A percentile compares a stretch with the other conserved stretches of the same genome.
phyloP scores from a whole-genome alignment of 2,797 vertebrate species.

The Zenarchopterus dispar region DNA sequence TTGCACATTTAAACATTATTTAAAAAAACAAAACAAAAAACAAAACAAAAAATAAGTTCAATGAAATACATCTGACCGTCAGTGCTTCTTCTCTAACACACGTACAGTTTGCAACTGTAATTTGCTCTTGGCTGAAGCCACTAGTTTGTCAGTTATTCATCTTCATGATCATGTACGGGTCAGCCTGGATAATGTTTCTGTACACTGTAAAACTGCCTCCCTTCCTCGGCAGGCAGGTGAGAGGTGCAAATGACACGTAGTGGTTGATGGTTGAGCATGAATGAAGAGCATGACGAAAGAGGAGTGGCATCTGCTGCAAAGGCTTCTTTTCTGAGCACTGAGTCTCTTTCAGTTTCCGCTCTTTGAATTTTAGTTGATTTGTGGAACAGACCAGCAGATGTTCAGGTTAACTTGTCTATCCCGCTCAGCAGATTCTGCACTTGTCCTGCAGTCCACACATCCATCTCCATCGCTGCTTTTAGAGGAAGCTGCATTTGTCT shows the following conservation, averaged over 20 bases:
- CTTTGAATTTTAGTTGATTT: constrained; percentile 41
- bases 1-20: constrained; percentile 64
- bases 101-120: constrained; percentile 69
- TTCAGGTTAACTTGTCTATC: constrained; percentile 33
- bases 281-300: constrained; percentile 39
- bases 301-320: constrained; percentile 56
- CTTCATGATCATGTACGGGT: constrained; percentile 24
- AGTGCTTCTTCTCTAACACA: constrained; percentile 76
- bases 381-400: constrained; percentile 37
- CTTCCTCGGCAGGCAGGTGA: constrained; percentile 45
- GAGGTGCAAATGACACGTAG: constrained; percentile 74
- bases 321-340: constrained; percentile 53
- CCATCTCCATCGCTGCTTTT: constrained; percentile 34
- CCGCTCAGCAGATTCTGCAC: constrained; percentile 18
- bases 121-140: constrained; percentile 11
- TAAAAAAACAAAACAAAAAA: constrained; percentile 21
- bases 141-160: constrained; percentile 35
- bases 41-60: constrained; percentile 44
- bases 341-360: constrained; percentile 55
- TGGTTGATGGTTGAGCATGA: constrained; percentile 77
- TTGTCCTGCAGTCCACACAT: constrained; percentile 28
- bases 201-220: constrained; percentile 52
- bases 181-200: constrained; percentile 37
- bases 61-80: constrained; percentile 82
- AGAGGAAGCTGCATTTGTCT: constrained; percentile 11